Percentiles rank a stretch among this genome's conserved stretches.
Conservation (phyloP, 92 coral and sea anemone genomes). For the Epizoanthus scotinus region DNA sequence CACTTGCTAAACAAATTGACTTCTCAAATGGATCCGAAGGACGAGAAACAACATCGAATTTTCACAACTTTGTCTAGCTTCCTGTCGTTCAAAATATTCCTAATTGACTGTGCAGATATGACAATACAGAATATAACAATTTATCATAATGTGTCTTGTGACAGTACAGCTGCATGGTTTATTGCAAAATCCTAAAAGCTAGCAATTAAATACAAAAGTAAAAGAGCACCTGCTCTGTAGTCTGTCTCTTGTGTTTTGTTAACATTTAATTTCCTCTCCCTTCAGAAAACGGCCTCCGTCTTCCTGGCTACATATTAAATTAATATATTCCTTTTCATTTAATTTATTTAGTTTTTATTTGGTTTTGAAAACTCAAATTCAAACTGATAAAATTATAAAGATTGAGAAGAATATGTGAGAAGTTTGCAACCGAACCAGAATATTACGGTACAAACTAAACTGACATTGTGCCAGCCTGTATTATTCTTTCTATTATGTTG, state of each 20-base stretch:
- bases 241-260: neutral
- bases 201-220: too few species aligned
- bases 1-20: too few species aligned
- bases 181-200: neutral
- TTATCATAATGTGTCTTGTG: neutral
- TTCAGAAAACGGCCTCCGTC: neutral
- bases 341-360: neutral
- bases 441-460: too few species aligned
- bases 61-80: too few species aligned
- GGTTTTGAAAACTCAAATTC: neutral
- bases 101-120: too few species aligned
- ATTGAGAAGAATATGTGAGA: neutral
- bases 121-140: neutral
- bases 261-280: neutral
- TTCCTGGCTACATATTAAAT: neutral
- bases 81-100: too few species aligned
- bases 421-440: neutral
- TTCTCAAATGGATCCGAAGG: too few species aligned
- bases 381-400: neutral
- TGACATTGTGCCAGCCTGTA: too few species aligned
- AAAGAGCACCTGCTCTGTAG: slow-evolving; percentile 14
- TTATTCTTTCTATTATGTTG: too few species aligned
- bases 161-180: slow-evolving; percentile 33
- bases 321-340: neutral
- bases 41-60: too few species aligned